Percentiles rank a stretch among this genome's conserved stretches.
Evolutionary conservation across 1,140 invertebrate species (phyloP).

Genomic region (Pachypsylla venusta): DNA sequence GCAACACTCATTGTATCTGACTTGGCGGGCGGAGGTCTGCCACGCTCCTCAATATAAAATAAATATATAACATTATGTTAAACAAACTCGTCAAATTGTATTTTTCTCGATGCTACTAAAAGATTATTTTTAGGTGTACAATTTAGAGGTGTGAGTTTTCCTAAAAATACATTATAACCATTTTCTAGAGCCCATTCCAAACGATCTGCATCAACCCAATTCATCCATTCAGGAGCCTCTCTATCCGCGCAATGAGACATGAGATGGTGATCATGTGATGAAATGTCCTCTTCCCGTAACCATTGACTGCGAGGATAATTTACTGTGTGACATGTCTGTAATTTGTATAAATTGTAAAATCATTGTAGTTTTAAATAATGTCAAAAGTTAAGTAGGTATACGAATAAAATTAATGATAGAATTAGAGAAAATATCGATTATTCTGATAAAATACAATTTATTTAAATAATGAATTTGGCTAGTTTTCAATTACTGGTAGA

Average conservation of each 20-base stretch:
- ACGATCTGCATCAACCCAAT: slow-evolving; percentile 73
- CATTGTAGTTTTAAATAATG: background rate
- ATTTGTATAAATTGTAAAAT: slow-evolving; percentile 9
- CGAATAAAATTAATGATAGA: background rate
- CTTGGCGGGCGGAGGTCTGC: too few relatives aligned
- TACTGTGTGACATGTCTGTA: slow-evolving; percentile 41
- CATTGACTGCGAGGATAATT: slow-evolving; percentile 52
- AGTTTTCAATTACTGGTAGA: background rate
- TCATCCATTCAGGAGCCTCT: slow-evolving; percentile 73
- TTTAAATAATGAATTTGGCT: background rate
- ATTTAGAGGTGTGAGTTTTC: slow-evolving; percentile 54
- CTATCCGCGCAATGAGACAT: slow-evolving; percentile 82
- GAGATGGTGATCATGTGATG: slow-evolving; percentile 52
- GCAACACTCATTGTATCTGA: too few relatives aligned
- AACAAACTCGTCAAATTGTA: too few relatives aligned
- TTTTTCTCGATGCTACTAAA: slow-evolving; percentile 51
- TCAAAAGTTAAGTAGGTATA: background rate
- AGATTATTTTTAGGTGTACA: slow-evolving; percentile 92
- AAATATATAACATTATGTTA: too few relatives aligned
- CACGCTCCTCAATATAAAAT: too few relatives aligned
- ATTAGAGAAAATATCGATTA: background rate
- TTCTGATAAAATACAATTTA: background rate
- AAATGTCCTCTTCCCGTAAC: slow-evolving; percentile 35
- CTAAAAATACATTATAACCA: slow-evolving; percentile 58
- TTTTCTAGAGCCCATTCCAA: slow-evolving; percentile 51